Percentiles rank a stretch among this genome's conserved stretches.
Conservation (phyloP, 2,888 invertebrate genomes). For the Drosophila buzzatii region DNA sequence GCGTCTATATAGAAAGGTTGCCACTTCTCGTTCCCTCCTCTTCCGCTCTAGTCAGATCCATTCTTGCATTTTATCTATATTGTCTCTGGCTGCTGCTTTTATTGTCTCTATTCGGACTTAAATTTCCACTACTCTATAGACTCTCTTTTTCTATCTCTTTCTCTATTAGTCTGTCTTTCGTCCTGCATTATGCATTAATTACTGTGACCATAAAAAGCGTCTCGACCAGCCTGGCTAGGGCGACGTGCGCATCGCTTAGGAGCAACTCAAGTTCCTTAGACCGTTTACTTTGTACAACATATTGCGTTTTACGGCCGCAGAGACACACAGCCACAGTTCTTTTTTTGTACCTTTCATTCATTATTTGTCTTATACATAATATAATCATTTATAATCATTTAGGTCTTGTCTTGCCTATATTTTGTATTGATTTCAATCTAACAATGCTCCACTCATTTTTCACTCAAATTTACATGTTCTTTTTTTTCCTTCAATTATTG, state of each 20-base stretch:
- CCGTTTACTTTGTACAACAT: constrained; percentile 76
- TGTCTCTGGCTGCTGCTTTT: constrained; percentile 35
- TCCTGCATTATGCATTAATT: constrained; percentile 74
- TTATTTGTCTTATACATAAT: no score
- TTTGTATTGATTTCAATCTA: no score
- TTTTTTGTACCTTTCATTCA: constrained; percentile 15
- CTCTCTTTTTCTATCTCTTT: not conserved
- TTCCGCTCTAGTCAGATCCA: not conserved
- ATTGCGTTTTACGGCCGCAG: constrained; percentile 68
- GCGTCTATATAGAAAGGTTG: constrained; percentile 15
- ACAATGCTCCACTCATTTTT: not conserved
- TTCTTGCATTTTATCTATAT: constrained; percentile 36
- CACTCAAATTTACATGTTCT: not conserved
- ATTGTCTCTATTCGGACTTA: constrained; percentile 29
- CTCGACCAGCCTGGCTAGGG: constrained; percentile 33
- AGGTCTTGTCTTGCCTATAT: no score
- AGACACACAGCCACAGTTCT: constrained; percentile 32
- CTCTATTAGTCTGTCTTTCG: not conserved
- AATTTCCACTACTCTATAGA: not conserved
- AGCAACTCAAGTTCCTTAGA: constrained; percentile 31
- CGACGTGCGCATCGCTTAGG: constrained; percentile 40
- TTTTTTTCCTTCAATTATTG: constrained; percentile 17
- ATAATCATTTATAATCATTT: no score
- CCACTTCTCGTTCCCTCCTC: not conserved
- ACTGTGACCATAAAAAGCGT: constrained; percentile 76